phyloP scores from a whole-genome alignment of 2,888 invertebrate species.

The Eudemis profundana region DNA sequence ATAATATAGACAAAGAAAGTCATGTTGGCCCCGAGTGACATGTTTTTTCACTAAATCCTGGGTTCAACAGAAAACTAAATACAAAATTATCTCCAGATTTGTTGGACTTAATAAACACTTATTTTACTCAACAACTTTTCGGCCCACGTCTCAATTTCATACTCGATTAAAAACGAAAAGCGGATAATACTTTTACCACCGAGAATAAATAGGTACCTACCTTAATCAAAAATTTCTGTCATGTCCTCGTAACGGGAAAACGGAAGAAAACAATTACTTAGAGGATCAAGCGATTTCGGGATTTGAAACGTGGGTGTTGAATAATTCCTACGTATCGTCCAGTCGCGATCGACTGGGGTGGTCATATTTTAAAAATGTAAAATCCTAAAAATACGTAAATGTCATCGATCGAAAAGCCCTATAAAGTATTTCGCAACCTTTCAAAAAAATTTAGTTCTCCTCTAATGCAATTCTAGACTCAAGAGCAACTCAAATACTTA shows the following conservation, averaged over 20 bases:
- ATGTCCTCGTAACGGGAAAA: constrained; percentile 28
- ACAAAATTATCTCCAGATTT: background rate
- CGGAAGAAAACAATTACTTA: constrained; percentile 40
- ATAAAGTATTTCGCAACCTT: too few relatives aligned
- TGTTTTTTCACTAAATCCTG: too few relatives aligned
- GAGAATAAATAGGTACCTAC: constrained; percentile 29
- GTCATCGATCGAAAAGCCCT: too few relatives aligned
- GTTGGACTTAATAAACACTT: background rate
- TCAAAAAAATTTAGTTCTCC: too few relatives aligned
- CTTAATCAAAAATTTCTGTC: constrained; percentile 36
- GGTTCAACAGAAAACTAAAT: too few relatives aligned
- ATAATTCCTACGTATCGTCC: constrained; percentile 17
- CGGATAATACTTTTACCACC: constrained; percentile 26
- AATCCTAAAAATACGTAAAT: too few relatives aligned
- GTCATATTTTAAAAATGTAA: too few relatives aligned
- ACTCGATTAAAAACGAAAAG: constrained; percentile 27
- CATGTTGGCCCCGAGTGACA: too few relatives aligned
- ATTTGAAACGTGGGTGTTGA: constrained; percentile 20
- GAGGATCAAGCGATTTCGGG: constrained; percentile 26
- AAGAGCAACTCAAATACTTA: too few relatives aligned
- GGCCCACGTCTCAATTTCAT: constrained; percentile 11
- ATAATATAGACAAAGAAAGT: too few relatives aligned
- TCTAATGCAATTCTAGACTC: too few relatives aligned
- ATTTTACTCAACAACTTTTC: constrained; percentile 1
- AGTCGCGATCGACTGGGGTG: too few relatives aligned